Conservation (phyloP, 2,797 vertebrate genomes). For the Capromys pilorides region DNA sequence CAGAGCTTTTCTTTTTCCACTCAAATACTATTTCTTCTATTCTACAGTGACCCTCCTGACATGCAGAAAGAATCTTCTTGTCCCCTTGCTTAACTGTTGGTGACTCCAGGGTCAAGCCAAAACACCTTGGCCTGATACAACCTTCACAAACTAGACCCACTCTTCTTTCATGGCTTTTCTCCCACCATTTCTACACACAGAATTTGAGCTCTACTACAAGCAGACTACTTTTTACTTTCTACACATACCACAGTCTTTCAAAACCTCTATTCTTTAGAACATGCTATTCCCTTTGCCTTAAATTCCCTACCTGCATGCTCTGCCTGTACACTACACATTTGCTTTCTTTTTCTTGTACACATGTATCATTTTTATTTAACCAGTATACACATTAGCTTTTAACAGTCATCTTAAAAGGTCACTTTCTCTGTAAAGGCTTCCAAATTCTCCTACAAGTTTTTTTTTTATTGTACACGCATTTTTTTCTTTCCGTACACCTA, state of each 20-base stretch:
- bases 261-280: conserved; percentile 6
- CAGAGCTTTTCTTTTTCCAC: neutral
- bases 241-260: neutral
- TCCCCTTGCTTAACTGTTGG: neutral
- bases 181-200: neutral
- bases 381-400: neutral
- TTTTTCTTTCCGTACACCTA: neutral
- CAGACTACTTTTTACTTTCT: neutral
- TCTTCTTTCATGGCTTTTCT: neutral
- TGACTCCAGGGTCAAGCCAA: conserved; percentile 3
- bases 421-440: conserved; percentile 28
- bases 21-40: neutral
- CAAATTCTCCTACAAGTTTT: neutral
- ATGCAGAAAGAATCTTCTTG: neutral
- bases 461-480: neutral
- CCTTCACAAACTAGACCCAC: conserved; percentile 2
- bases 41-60: neutral
- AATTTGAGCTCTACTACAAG: conserved; percentile 13
- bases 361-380: no score
- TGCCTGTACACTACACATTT: neutral
- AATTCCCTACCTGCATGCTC: conserved; percentile 5
- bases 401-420: conserved; percentile 14
- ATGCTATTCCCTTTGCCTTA: conserved; percentile 13
- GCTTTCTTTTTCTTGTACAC: no score
- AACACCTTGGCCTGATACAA: neutral